Evolutionary conservation across 1,140 invertebrate species (phyloP), one percentile per base, ranked within the genome.

Genomic region (Drosophila carrolli): DNA sequence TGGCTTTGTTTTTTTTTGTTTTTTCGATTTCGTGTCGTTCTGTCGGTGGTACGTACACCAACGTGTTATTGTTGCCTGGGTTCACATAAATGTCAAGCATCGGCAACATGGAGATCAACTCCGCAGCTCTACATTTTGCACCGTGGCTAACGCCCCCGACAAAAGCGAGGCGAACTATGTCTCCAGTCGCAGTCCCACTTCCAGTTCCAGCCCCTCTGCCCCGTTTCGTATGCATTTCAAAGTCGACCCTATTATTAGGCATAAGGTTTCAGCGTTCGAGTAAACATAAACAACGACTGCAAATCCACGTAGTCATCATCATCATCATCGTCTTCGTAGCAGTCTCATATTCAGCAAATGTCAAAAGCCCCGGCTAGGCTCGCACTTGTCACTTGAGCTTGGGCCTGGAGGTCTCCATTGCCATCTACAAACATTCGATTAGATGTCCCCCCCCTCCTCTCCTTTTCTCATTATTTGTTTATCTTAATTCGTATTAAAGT

Each of bases 61-160:
- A 83, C 78, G 83, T 86, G 82, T 82, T 85, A 78, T 85, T 82
- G 83, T 73, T 76, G 72, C 68, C 70, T 81, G 80, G 84, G 84
- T 88, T 88, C 84, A 88, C 84, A 88, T 88, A 88, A 88, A 88
- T 88, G 84, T 88, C 84, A 88, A 88, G 84, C 84, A 80, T 71
- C 27, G 84, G 80, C 84, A 71, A 83, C 78, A 83, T 75, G 44
- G 58, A 79, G 78, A 76, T 88, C 83, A 76, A 66, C 56, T 70
- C 63, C 16, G 47, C 50, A 88, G 83, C 84, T 88, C 83, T 80
- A 88, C 79, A 80, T 88, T 83, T 82, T 78, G 74, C 79, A 61
- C 79, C 68, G 62, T 72, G 60, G 78, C 67, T 81, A 82, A 82
- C 80, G 80, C 80, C 80, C 80, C 80, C 80, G 68, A 71, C 65